Conservation (phyloP, 2,888 invertebrate genomes). For the Halocaridina rubra region DNA sequence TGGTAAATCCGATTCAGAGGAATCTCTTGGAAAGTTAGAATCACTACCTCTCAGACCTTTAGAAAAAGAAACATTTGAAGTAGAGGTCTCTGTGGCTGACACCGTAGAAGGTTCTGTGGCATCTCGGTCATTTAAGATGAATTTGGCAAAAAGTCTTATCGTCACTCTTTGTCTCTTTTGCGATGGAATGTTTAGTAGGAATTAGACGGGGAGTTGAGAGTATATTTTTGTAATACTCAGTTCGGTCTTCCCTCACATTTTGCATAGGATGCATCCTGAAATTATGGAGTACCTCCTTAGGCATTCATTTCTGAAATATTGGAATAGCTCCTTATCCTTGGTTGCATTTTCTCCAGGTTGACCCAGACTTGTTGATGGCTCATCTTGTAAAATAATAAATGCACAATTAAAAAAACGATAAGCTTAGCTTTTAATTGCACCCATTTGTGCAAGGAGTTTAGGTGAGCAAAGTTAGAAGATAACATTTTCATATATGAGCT, state of each 20-base stretch:
- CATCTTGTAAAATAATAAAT: too few relatives aligned
- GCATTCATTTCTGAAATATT: too few relatives aligned
- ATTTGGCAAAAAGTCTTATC: slow-evolving; percentile 54
- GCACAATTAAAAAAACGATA: too few relatives aligned
- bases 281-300: too few relatives aligned
- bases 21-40: background rate
- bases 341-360: too few relatives aligned
- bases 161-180: slow-evolving; percentile 56
- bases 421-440: too few relatives aligned
- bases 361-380: too few relatives aligned
- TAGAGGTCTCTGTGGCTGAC: background rate
- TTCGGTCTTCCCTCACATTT: background rate
- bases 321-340: too few relatives aligned
- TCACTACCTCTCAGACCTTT: background rate
- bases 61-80: background rate
- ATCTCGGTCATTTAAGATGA: slow-evolving; percentile 44
- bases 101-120: background rate
- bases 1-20: background rate
- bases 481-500: too few relatives aligned
- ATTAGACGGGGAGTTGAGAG: background rate
- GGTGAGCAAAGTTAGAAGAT: too few relatives aligned
- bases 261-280: too few relatives aligned
- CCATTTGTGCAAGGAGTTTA: too few relatives aligned
- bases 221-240: background rate
- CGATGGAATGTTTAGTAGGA: slow-evolving; percentile 52